Percentiles rank a stretch among this genome's conserved stretches.
Conservation (phyloP, 2,113 vertebrate genomes). For the Prochilodus magdalenae region DNA sequence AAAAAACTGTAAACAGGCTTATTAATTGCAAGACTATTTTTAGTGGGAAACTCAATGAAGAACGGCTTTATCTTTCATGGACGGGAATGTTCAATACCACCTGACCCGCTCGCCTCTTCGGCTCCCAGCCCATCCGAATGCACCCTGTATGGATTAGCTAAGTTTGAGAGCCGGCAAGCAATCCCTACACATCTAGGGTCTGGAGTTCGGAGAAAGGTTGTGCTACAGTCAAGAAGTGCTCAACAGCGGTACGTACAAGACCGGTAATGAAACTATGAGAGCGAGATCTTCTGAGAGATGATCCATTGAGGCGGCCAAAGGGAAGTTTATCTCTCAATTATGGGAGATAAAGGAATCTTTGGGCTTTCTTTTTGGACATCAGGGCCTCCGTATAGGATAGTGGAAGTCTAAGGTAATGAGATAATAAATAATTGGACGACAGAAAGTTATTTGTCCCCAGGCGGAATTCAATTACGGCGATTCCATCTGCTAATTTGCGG, state of each 20-base stretch:
- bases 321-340: background rate
- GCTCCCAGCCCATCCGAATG: too few relatives aligned
- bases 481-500: constrained; percentile 35
- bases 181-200: background rate
- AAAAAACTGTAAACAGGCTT: too few relatives aligned
- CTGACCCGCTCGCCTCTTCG: too few relatives aligned
- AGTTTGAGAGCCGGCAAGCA: background rate
- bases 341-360: constrained; percentile 22
- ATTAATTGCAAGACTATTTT: too few relatives aligned
- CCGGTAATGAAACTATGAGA: background rate
- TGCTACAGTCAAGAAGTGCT: background rate
- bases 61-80: too few relatives aligned
- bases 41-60: too few relatives aligned
- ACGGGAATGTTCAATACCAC: too few relatives aligned
- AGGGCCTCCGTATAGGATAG: constrained; percentile 13
- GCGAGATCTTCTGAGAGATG: background rate
- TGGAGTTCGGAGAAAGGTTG: background rate
- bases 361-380: constrained; percentile 19
- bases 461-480: constrained; percentile 39
- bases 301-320: background rate
- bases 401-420: constrained; percentile 29
- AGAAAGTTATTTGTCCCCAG: background rate
- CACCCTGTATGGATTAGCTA: too few relatives aligned
- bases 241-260: background rate
- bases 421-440: constrained; percentile 21